These are phyloP conservation scores for Tamandua tetradactyla DNA, from an alignment of 2,797 vertebrate species.

Conservation along the genomic window DNA sequence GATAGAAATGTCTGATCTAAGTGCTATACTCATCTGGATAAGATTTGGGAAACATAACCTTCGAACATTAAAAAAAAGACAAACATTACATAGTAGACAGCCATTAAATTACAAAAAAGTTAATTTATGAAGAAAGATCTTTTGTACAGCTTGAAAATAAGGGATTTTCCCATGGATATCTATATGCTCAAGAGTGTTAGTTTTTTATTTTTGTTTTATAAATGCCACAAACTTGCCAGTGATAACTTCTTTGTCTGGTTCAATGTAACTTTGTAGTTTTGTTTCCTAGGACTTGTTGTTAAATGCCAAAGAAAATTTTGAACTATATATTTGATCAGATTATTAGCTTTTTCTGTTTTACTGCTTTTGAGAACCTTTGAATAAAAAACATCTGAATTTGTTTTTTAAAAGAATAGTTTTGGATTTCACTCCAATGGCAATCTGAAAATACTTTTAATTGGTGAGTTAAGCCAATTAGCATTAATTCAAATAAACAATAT, in stretches of 20 bases:
- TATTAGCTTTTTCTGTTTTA: conserved; percentile 96
- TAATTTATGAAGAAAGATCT: conserved; percentile 99
- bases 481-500: too few species aligned
- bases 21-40: conserved; percentile 96
- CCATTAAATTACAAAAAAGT: conserved; percentile 99
- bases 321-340: conserved; percentile 94
- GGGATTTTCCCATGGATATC: conserved; percentile 98
- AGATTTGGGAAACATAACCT: conserved; percentile 93
- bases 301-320: conserved; percentile 94
- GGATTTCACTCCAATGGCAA: too few species aligned
- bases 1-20: conserved; percentile 95
- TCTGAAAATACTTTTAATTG: too few species aligned
- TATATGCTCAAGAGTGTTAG: conserved; percentile 97
- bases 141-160: conserved; percentile 99
- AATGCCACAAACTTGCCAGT: conserved; percentile 97
- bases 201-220: conserved; percentile 95
- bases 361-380: conserved; percentile 96
- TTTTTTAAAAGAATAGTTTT: background rate
- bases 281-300: conserved; percentile 94
- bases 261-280: conserved; percentile 94
- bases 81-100: conserved; percentile 97
- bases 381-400: conserved; percentile 91
- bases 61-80: conserved; percentile 90
- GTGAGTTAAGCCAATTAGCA: too few species aligned
- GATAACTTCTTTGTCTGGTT: conserved; percentile 96